These are phyloP conservation scores for Ispidina lecontei DNA, from an alignment of 2,797 vertebrate species.

Conservation along the genomic window DNA sequence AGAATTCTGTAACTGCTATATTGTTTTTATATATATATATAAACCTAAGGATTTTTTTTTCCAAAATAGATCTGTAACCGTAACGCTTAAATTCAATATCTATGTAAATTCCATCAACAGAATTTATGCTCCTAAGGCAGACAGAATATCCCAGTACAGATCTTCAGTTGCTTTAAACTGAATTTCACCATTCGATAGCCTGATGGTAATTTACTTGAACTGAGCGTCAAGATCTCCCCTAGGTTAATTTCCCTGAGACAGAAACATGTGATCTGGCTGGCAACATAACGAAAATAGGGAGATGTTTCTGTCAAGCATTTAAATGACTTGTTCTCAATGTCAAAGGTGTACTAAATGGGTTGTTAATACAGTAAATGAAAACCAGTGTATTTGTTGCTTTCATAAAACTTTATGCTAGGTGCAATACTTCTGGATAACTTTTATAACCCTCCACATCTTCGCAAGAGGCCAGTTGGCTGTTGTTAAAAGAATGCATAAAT, in stretches of 20 bases:
- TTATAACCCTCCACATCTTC: background rate
- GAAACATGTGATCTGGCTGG: background rate
- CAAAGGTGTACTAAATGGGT: background rate
- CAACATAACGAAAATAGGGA: background rate
- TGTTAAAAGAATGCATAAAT: slow-evolving; percentile 23
- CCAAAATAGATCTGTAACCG: background rate
- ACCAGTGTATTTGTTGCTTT: background rate
- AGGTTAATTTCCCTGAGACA: background rate
- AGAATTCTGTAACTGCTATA: background rate
- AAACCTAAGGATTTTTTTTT: background rate
- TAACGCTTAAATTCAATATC: background rate
- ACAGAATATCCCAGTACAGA: background rate
- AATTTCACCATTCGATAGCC: background rate
- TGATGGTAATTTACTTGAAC: background rate
- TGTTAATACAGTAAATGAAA: background rate
- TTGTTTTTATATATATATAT: background rate
- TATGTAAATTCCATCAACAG: background rate
- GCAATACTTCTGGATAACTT: background rate
- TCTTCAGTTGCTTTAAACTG: background rate
- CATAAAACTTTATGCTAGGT: background rate
- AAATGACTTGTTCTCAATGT: background rate
- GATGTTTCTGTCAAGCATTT: background rate
- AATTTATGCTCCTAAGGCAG: background rate
- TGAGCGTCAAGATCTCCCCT: background rate
- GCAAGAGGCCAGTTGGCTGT: background rate